These are phyloP conservation scores for Gonocerus acuteangulatus DNA, from an alignment of 2,888 invertebrate genomes.

Conservation along the genomic window DNA sequence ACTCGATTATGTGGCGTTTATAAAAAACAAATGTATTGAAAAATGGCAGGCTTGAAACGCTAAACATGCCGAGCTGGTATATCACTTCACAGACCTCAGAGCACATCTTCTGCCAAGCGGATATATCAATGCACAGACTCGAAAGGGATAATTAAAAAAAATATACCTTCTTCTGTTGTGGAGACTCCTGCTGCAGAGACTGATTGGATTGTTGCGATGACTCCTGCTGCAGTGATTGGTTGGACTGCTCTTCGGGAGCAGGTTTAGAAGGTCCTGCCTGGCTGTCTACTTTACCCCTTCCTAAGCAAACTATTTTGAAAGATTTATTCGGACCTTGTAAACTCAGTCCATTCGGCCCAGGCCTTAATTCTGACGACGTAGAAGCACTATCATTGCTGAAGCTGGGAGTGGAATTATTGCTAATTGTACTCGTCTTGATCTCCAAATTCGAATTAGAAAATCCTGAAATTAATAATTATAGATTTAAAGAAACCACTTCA, in stretches of 20 bases:
- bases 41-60: too few species aligned
- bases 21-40: too few species aligned
- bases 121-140: too few species aligned
- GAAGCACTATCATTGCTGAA: not conserved
- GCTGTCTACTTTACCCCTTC: not conserved
- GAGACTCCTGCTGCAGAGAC: not conserved
- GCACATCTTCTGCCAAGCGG: too few species aligned
- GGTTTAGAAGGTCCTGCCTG: not conserved
- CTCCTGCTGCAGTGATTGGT: too few species aligned
- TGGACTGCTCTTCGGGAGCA: too few species aligned
- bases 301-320: not conserved
- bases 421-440: not conserved
- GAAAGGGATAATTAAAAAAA: too few species aligned
- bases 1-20: too few species aligned
- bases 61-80: too few species aligned
- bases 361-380: slow-evolving; percentile 2
- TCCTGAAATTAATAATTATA: not conserved
- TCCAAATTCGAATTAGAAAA: not conserved
- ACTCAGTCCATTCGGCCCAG: slow-evolving; percentile 9
- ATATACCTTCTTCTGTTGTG: slow-evolving; percentile 4
- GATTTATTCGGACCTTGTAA: not conserved
- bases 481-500: too few species aligned
- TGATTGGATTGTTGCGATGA: too few species aligned
- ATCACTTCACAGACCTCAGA: too few species aligned
- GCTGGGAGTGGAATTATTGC: not conserved